phyloP scores from a whole-genome alignment of 92 coral and sea anemone species.

The Ricordea florida region DNA sequence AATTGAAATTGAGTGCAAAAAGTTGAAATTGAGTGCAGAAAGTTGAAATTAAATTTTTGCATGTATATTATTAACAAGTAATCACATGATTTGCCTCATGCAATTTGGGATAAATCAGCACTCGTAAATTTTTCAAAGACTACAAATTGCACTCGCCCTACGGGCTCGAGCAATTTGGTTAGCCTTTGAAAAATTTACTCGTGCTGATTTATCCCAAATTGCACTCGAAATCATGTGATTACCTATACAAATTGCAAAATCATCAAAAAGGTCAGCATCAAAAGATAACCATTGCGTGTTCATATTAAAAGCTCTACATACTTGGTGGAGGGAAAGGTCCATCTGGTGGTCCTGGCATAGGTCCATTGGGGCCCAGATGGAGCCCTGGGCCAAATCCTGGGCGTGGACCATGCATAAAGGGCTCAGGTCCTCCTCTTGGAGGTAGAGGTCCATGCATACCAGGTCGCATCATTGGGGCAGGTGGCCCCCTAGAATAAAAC shows the following conservation, averaged over 20 bases:
- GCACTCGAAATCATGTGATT: background rate
- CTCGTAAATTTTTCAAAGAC: too few species aligned
- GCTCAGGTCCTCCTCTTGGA: slow-evolving; percentile 38
- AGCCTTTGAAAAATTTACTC: too few species aligned
- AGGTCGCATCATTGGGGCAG: slow-evolving; percentile 30
- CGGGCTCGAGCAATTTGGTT: too few species aligned
- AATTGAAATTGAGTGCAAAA: too few species aligned
- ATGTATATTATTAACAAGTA: too few species aligned
- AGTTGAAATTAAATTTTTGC: too few species aligned
- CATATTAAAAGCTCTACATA: background rate
- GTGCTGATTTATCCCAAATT: too few species aligned
- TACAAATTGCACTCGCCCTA: too few species aligned
- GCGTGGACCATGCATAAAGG: slow-evolving; percentile 57
- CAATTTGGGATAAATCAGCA: too few species aligned
- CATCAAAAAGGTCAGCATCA: background rate
- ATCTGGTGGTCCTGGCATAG: slow-evolving; percentile 65
- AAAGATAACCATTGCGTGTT: background rate
- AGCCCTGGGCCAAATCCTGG: slow-evolving; percentile 59
- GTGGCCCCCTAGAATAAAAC: slow-evolving; percentile 17
- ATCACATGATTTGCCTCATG: too few species aligned
- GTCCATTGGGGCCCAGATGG: slow-evolving; percentile 41
- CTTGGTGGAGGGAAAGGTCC: slow-evolving; percentile 45
- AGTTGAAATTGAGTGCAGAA: too few species aligned
- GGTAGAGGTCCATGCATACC: slow-evolving; percentile 27
- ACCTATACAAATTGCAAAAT: background rate